Conservation (phyloP, 2,888 invertebrate genomes). For the Agonopterix subpropinquella region DNA sequence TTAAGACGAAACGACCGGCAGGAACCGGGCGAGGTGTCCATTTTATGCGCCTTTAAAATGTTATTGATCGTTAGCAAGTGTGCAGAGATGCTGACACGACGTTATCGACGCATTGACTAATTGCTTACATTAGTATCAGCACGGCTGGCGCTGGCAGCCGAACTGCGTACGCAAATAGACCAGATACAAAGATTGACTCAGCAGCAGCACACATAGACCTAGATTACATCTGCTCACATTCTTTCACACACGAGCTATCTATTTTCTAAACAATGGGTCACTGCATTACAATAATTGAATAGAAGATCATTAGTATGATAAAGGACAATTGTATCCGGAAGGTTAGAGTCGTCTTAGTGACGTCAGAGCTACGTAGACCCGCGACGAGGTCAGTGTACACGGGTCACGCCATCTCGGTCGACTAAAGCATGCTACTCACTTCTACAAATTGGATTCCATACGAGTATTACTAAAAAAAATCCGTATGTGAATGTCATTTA, state of each 20-base stretch:
- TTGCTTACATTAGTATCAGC: conserved; percentile 59
- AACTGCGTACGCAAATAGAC: conserved; percentile 58
- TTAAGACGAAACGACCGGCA: conserved; percentile 13
- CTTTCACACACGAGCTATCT: not conserved
- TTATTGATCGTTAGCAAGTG: conserved; percentile 29
- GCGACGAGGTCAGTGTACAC: conserved; percentile 39
- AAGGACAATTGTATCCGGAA: conserved; percentile 26
- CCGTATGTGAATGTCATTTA: no score
- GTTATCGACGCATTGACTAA: conserved; percentile 58
- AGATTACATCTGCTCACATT: not conserved
- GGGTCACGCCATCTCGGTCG: conserved; percentile 23
- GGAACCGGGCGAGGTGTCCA: not conserved
- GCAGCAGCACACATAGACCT: conserved; percentile 46
- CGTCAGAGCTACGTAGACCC: conserved; percentile 30
- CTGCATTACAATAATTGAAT: conserved; percentile 21
- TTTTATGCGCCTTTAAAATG: conserved; percentile 17
- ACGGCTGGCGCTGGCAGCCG: conserved; percentile 32
- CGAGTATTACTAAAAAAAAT: no score
- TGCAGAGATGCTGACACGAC: conserved; percentile 48
- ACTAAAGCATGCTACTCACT: no score
- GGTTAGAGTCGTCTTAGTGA: conserved; percentile 27
- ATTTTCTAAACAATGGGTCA: not conserved
- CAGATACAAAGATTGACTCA: conserved; percentile 55
- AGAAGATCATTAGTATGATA: conserved; percentile 23
- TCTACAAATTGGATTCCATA: no score